Percentiles rank a stretch among this genome's conserved stretches.
phyloP scores from a whole-genome alignment of 2,113 vertebrate species.

The Chionomys nivalis region DNA sequence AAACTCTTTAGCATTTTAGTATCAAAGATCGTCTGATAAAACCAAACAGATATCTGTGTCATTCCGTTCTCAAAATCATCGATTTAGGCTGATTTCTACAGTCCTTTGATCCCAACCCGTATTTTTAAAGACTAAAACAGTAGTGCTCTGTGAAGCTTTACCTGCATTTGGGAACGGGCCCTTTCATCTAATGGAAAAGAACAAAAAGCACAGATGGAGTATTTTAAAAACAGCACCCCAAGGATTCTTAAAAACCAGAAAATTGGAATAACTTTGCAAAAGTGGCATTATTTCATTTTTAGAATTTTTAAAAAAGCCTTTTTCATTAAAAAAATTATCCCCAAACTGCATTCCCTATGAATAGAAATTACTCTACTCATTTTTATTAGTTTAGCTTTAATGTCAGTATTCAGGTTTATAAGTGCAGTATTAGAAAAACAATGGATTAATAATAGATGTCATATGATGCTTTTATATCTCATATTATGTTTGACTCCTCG shows the following conservation, averaged over 20 bases:
- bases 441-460: constrained; percentile 82
- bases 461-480: constrained; percentile 79
- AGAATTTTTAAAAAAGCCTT: constrained; percentile 70
- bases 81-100: constrained; percentile 30
- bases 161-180: constrained; percentile 43
- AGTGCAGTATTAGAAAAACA: constrained; percentile 81
- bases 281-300: constrained; percentile 72
- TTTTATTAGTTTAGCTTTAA: constrained; percentile 81
- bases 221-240: constrained; percentile 70
- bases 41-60: constrained; percentile 26
- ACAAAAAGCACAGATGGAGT: constrained; percentile 68
- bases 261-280: constrained; percentile 78
- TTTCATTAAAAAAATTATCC: constrained; percentile 78
- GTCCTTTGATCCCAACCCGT: constrained; percentile 56
- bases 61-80: constrained; percentile 64
- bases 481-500: constrained; percentile 78
- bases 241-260: constrained; percentile 75
- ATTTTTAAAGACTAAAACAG: constrained; percentile 44
- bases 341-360: constrained; percentile 67
- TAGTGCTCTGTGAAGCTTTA: constrained; percentile 65
- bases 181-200: constrained; percentile 71
- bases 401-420: constrained; percentile 78
- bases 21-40: constrained; percentile 30
- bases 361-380: constrained; percentile 74
- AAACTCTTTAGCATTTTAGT: constrained; percentile 21